Evolutionary conservation across 2,797 vertebrate genomes (phyloP).

Genomic region (Morus bassanus): DNA sequence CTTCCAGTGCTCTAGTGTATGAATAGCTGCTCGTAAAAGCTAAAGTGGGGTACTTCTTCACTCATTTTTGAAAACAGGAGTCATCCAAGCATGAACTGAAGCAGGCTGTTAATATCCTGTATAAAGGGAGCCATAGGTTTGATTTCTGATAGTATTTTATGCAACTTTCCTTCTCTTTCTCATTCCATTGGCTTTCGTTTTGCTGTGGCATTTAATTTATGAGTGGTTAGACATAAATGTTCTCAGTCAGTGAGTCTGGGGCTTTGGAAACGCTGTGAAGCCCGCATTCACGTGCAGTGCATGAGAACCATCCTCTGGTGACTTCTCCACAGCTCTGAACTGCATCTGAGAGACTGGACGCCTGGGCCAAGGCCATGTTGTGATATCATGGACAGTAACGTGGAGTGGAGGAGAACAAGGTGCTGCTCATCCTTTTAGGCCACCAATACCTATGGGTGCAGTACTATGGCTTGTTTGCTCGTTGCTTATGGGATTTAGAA

Average conservation of each 20-base stretch:
- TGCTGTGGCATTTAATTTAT: background rate
- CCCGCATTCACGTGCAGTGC: accelerated
- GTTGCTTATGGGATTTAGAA: background rate
- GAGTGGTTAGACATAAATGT: background rate
- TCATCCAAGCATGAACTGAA: background rate
- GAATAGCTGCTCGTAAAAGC: background rate
- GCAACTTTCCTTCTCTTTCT: background rate
- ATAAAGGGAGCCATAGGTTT: background rate
- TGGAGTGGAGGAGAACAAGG: background rate
- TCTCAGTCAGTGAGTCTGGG: accelerated
- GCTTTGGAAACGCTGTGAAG: background rate
- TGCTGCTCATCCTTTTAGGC: background rate
- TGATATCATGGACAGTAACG: background rate
- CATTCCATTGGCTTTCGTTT: background rate
- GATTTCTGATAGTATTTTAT: background rate
- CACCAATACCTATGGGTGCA: background rate
- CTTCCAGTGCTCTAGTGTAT: background rate
- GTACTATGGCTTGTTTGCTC: background rate
- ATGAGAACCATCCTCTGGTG: background rate
- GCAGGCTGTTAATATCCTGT: background rate
- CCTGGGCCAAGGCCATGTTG: accelerated
- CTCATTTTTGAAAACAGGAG: background rate
- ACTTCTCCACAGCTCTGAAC: background rate
- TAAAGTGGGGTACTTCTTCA: background rate
- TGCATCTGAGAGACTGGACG: accelerated